A percentile compares a stretch with the other conserved stretches of the same genome.
Conservation (phyloP, 2,113 vertebrate species). For the Oncorhynchus masou region DNA sequence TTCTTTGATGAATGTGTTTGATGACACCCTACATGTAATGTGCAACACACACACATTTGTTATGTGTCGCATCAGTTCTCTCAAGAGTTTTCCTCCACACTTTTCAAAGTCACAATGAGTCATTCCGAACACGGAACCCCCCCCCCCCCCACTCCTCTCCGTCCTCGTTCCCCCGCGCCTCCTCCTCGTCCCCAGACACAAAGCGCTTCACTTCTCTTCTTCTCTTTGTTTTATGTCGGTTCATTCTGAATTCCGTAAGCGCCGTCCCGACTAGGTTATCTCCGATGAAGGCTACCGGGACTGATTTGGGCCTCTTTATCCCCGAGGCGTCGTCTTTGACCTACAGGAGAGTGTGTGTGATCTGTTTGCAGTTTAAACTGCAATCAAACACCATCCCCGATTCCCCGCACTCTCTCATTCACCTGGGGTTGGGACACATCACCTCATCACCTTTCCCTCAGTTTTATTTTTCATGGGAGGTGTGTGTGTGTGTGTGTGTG, state of each 20-base stretch:
- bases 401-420: neutral
- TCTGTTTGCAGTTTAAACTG: conserved; percentile 1
- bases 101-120: conserved; percentile 3
- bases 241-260: neutral
- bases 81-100: neutral
- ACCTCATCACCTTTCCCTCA: neutral
- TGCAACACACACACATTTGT: neutral
- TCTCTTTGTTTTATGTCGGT: neutral
- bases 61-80: neutral
- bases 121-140: neutral
- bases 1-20: neutral
- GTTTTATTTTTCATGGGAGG: neutral
- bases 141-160: neutral
- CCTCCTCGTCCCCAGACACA: neutral
- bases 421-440: neutral
- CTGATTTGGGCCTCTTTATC: neutral
- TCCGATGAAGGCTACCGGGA: neutral
- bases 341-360: neutral
- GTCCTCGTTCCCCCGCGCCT: neutral
- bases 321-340: neutral
- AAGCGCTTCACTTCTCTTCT: neutral
- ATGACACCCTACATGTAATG: neutral
- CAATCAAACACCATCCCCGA: neutral
- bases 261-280: neutral
- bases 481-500: neutral